These are phyloP conservation scores for Megaceryle torquata DNA, from an alignment of 2,113 vertebrate genomes.

Conservation along the genomic window DNA sequence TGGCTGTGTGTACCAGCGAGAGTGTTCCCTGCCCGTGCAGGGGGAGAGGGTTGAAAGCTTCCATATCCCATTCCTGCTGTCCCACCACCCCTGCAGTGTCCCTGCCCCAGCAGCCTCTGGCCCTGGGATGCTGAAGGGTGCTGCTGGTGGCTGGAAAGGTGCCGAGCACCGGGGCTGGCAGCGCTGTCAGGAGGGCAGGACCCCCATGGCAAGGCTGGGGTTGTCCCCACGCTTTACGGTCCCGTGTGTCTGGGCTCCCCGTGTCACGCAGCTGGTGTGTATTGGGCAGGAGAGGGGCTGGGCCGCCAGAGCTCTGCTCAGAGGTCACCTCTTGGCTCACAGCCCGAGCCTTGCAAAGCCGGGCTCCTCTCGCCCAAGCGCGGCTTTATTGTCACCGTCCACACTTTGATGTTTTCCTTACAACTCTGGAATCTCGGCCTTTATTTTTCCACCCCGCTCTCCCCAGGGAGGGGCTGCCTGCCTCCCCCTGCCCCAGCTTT, in stretches of 20 bases:
- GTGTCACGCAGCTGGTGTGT: neutral
- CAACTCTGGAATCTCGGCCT: conserved; percentile 1
- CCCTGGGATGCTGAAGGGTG: too few relatives aligned
- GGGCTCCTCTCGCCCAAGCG: neutral
- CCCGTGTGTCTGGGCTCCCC: neutral
- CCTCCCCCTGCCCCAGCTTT: neutral
- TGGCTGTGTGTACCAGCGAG: too few relatives aligned
- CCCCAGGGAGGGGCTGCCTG: neutral
- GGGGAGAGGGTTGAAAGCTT: too few relatives aligned
- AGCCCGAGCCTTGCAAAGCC: neutral
- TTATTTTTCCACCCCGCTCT: neutral
- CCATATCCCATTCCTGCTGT: too few relatives aligned
- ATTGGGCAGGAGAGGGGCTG: neutral
- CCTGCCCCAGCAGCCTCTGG: too few relatives aligned
- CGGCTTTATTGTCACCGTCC: neutral
- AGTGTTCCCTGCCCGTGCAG: too few relatives aligned
- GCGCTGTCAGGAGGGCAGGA: neutral
- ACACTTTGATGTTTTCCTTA: conserved; percentile 47
- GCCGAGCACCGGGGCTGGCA: accelerated
- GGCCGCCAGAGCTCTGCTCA: neutral
- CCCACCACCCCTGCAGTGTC: too few relatives aligned
- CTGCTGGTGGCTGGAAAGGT: accelerated
- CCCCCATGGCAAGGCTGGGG: neutral
- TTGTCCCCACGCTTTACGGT: neutral
- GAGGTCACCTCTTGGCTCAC: neutral